phyloP scores from a whole-genome alignment of 1,140 invertebrate genomes.

The Scaptomyza hsui region DNA sequence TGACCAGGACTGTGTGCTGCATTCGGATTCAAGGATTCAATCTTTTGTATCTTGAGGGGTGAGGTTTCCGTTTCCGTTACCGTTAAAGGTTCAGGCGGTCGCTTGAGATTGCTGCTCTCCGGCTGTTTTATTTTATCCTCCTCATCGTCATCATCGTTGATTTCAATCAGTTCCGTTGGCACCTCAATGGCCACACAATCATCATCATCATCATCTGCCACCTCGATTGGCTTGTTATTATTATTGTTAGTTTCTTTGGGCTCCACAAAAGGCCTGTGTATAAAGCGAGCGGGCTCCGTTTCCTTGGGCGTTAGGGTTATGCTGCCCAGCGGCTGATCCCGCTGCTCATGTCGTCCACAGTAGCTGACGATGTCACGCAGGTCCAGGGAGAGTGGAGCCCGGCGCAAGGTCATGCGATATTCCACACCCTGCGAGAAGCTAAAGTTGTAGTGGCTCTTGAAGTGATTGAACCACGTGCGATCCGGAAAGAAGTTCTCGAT shows the following conservation, averaged over 20 bases:
- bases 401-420: constrained; percentile 29
- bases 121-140: constrained; percentile 17
- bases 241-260: constrained; percentile 6
- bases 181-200: constrained; percentile 64
- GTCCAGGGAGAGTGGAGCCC: constrained; percentile 62
- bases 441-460: constrained; percentile 66
- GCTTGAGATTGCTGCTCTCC: constrained; percentile 18
- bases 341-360: constrained; percentile 52
- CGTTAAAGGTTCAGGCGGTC: neutral
- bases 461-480: constrained; percentile 67
- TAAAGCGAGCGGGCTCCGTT: neutral
- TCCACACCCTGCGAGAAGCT: constrained; percentile 59
- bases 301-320: constrained; percentile 56
- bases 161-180: constrained; percentile 62
- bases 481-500: constrained; percentile 78
- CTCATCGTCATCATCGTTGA: constrained; percentile 62
- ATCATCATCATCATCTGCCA: constrained; percentile 48
- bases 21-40: constrained; percentile 44
- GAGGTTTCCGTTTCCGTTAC: neutral
- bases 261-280: constrained; percentile 14
- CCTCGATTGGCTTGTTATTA: neutral
- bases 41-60: constrained; percentile 63
- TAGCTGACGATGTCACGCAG: constrained; percentile 79
- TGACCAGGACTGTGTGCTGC: constrained; percentile 38
- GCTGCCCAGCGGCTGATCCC: constrained; percentile 42